phyloP scores from a whole-genome alignment of 1,140 invertebrate species.

The Ptiloglossa arizonensis region DNA sequence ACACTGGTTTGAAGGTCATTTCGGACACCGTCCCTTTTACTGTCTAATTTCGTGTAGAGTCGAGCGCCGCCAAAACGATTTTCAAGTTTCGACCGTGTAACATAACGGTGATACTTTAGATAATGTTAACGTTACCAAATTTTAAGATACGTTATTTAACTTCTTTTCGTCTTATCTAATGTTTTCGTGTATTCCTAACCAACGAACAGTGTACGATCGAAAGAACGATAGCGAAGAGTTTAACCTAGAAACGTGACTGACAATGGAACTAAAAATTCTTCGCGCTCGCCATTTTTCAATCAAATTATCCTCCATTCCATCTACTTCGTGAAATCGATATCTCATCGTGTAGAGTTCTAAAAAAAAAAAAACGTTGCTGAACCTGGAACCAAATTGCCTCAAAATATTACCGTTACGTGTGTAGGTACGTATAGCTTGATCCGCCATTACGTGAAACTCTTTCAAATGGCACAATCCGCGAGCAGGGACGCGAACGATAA shows the following conservation, averaged over 20 bases:
- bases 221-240: not conserved
- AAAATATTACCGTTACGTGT: not conserved
- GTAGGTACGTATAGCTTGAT: not conserved
- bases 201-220: not conserved
- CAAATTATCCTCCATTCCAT: not conserved
- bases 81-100: not conserved
- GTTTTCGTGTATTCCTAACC: not conserved
- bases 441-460: not conserved
- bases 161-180: not conserved
- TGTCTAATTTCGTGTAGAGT: not conserved
- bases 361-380: too few species aligned
- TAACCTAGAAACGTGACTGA: not conserved
- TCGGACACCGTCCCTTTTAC: not conserved
- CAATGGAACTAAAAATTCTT: not conserved
- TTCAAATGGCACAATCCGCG: not conserved
- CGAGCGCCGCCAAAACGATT: not conserved
- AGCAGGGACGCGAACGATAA: constrained; percentile 10
- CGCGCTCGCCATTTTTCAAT: not conserved
- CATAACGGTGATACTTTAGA: constrained; percentile 12
- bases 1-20: too few species aligned
- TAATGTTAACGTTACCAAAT: constrained; percentile 24
- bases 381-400: not conserved
- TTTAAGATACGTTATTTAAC: constrained; percentile 1
- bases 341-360: too few species aligned
- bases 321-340: not conserved